Conservation (phyloP, 1,140 invertebrate species). For the Drosophila willistoni region DNA sequence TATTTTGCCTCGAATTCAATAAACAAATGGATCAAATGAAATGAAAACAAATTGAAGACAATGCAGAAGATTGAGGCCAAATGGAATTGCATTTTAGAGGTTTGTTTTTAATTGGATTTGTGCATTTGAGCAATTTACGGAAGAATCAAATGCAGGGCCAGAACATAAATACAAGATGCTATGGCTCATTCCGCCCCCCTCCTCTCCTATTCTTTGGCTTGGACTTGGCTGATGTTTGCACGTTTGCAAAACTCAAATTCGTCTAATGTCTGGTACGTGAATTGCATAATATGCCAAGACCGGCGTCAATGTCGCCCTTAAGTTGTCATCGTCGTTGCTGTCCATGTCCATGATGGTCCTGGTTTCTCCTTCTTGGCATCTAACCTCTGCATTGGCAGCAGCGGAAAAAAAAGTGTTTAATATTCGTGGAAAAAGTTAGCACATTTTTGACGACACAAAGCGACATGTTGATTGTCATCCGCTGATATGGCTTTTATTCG, state of each 20-base stretch:
- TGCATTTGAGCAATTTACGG: slow-evolving; percentile 35
- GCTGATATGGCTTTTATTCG: slow-evolving; percentile 49
- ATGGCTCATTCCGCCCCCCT: background rate
- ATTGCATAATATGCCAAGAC: slow-evolving; percentile 50
- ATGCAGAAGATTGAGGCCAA: slow-evolving; percentile 52
- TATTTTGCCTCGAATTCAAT: slow-evolving; percentile 39
- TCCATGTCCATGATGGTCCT: slow-evolving; percentile 36
- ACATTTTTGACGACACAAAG: slow-evolving; percentile 43
- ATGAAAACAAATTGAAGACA: slow-evolving; percentile 70
- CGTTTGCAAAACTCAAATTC: slow-evolving; percentile 51
- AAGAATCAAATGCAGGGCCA: slow-evolving; percentile 14
- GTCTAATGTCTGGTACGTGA: slow-evolving; percentile 57
- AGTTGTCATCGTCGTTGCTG: slow-evolving; percentile 37
- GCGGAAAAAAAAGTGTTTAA: slow-evolving; percentile 41
- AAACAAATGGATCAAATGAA: slow-evolving; percentile 67
- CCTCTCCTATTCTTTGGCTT: background rate
- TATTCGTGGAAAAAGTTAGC: slow-evolving; percentile 55
- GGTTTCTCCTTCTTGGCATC: background rate
- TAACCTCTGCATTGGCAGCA: slow-evolving; percentile 18
- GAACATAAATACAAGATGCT: slow-evolving; percentile 7
- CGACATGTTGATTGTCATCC: slow-evolving; percentile 40
- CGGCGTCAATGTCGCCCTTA: slow-evolving; percentile 54
- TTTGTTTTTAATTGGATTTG: slow-evolving; percentile 64
- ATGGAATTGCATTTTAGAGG: slow-evolving; percentile 59
- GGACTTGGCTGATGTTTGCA: slow-evolving; percentile 39